These are phyloP conservation scores for Balaeniceps rex DNA, from an alignment of 2,113 vertebrate genomes.

Conservation along the genomic window DNA sequence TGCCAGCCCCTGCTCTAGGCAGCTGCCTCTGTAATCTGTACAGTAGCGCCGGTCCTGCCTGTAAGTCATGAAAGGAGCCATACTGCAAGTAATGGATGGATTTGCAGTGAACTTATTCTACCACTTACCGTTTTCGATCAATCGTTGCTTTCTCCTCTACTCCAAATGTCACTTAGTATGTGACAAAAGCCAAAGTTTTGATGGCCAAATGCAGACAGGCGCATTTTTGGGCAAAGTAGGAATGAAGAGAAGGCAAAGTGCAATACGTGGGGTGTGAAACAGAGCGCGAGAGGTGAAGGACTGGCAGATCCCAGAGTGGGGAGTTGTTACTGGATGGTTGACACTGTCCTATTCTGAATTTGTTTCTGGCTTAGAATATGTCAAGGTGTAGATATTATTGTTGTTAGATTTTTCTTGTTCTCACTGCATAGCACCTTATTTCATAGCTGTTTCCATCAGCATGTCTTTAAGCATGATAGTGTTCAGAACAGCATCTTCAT, in stretches of 20 bases:
- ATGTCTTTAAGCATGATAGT: rapidly evolving
- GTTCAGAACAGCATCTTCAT: not conserved
- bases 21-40: not conserved
- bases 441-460: not conserved
- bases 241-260: not conserved
- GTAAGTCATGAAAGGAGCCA: not conserved
- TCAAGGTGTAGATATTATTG: not conserved
- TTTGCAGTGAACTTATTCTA: not conserved
- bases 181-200: not conserved
- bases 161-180: not conserved
- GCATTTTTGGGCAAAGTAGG: not conserved
- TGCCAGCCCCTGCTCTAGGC: not conserved
- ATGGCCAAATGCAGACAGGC: not conserved
- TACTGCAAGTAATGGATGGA: not conserved
- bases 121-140: not conserved
- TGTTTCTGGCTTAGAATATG: not conserved
- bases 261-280: not conserved
- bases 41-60: not conserved
- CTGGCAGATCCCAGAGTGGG: too few species aligned
- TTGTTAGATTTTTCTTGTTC: not conserved
- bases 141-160: not conserved
- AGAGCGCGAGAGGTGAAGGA: not conserved
- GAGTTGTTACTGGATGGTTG: not conserved
- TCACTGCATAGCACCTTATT: not conserved
- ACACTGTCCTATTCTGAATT: not conserved